Evolutionary conservation across 2,113 vertebrate genomes (phyloP).

Genomic region (Aix galericulata): DNA sequence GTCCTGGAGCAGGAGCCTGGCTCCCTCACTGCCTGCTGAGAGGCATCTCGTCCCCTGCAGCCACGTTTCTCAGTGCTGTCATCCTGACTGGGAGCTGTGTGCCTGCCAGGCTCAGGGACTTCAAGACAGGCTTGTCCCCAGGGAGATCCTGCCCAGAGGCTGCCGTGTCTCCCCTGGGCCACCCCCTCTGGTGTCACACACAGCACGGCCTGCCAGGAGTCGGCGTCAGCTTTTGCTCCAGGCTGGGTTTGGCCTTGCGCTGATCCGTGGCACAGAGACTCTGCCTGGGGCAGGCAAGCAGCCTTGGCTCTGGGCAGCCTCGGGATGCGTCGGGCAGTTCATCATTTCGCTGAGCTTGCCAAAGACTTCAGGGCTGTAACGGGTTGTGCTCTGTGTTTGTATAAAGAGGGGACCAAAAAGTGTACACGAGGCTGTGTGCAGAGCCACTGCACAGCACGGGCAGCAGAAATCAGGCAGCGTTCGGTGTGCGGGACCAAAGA

Average conservation of each 20-base stretch:
- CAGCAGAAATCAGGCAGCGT: rapidly evolving
- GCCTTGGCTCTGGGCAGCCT: background rate
- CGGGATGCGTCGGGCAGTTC: no score
- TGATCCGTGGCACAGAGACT: background rate
- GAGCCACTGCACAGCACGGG: background rate
- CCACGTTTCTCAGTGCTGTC: rapidly evolving
- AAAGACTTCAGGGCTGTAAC: background rate
- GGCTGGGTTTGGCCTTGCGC: background rate
- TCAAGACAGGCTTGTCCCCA: background rate
- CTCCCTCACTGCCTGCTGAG: background rate
- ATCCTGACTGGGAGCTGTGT: background rate
- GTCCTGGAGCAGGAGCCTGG: background rate
- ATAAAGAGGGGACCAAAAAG: background rate
- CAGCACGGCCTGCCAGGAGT: background rate
- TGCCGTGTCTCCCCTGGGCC: background rate
- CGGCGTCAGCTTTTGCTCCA: background rate
- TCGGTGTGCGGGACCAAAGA: rapidly evolving
- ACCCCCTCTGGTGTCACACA: background rate
- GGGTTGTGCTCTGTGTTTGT: background rate
- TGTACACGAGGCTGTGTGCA: background rate
- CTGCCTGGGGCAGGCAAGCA: no score
- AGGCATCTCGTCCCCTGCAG: background rate
- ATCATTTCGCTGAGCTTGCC: background rate
- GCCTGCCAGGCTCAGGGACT: background rate
- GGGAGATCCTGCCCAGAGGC: background rate